Conservation (phyloP, 92 coral and sea anemone species). For the Actinostola sp. region DNA sequence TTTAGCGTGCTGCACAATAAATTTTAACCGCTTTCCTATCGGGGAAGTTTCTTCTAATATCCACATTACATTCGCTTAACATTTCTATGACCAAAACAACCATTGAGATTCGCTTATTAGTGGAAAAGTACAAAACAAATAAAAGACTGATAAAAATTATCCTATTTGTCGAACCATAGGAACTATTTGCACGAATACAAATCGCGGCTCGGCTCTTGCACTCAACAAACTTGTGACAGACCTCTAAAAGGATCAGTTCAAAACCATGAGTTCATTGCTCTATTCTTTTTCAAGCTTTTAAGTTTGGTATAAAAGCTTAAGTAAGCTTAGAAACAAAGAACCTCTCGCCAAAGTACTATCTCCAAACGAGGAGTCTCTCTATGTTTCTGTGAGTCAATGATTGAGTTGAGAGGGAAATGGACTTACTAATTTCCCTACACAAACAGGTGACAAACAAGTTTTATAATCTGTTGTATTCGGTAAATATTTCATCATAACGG, state of each 20-base stretch:
- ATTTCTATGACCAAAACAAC: conserved; percentile 15
- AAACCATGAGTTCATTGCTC: not conserved
- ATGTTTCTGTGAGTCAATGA: conserved; percentile 5
- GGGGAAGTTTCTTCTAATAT: conserved; percentile 3
- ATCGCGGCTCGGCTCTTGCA: not conserved
- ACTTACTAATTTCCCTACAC: conserved; percentile 2
- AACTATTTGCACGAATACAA: not conserved
- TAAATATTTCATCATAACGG: conserved; percentile 45
- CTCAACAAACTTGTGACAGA: not conserved
- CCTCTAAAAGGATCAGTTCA: conserved; percentile 4
- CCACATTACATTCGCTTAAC: conserved; percentile 10
- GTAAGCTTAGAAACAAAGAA: conserved; percentile 24
- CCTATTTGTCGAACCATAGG: conserved; percentile 10
- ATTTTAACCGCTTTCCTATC: conserved; percentile 20
- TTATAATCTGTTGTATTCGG: conserved; percentile 16
- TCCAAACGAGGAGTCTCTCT: conserved; percentile 17
- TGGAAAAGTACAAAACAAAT: conserved; percentile 31
- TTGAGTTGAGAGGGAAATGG: conserved; percentile 13
- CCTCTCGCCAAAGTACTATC: conserved; percentile 1
- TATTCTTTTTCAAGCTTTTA: conserved; percentile 13
- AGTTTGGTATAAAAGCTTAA: conserved; percentile 12
- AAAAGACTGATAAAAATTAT: conserved; percentile 23
- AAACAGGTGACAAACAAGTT: conserved; percentile 18
- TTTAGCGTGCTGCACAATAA: conserved; percentile 19
- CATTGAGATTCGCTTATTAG: conserved; percentile 22